Evolutionary conservation across 2,888 invertebrate species (phyloP).

Genomic region (Sesia apiformis): DNA sequence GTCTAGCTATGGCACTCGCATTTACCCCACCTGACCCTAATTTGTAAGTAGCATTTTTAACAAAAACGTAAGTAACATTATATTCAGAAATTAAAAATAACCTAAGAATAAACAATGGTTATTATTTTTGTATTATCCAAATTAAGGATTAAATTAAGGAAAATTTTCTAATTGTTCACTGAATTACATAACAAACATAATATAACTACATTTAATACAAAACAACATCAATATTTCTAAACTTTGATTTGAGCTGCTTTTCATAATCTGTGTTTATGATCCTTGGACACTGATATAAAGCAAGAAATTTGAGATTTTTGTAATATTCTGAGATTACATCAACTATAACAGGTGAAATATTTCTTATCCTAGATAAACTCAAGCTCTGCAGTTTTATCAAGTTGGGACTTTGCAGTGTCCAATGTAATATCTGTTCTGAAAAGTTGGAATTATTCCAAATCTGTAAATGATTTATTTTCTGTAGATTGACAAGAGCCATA

Average conservation of each 20-base stretch:
- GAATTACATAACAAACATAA: neutral
- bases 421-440: constrained; percentile 38
- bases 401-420: constrained; percentile 36
- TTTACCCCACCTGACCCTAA: too few relatives aligned
- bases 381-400: constrained; percentile 43
- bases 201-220: constrained; percentile 31
- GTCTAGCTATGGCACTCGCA: too few relatives aligned
- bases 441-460: constrained; percentile 62
- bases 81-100: neutral
- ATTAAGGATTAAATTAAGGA: neutral
- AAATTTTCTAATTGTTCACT: neutral
- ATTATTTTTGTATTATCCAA: neutral
- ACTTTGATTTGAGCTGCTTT: constrained; percentile 55
- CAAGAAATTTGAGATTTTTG: constrained; percentile 51
- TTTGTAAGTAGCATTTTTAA: too few relatives aligned
- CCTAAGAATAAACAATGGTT: neutral
- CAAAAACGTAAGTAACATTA: neutral
- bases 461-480: constrained; percentile 41
- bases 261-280: constrained; percentile 55
- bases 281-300: constrained; percentile 58
- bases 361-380: constrained; percentile 53
- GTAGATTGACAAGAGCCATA: constrained; percentile 31
- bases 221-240: constrained; percentile 58
- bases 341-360: constrained; percentile 50
- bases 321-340: constrained; percentile 58